phyloP scores from a whole-genome alignment of 2,113 vertebrate species.

The Trogon melanurus region DNA sequence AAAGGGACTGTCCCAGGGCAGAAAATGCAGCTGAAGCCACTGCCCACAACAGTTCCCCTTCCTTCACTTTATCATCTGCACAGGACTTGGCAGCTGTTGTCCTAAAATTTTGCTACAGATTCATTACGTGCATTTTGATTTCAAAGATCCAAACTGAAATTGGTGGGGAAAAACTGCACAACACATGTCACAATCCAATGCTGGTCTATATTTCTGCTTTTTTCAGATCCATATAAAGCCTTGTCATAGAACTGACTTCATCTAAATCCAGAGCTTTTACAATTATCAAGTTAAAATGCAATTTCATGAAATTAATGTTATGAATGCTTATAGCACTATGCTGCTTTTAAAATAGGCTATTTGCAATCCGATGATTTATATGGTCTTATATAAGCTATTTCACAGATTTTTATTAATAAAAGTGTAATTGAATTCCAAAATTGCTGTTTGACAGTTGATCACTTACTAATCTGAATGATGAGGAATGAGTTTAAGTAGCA shows the following conservation, averaged over 20 bases:
- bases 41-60: not conserved
- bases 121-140: not conserved
- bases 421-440: not conserved
- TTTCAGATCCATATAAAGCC: not conserved
- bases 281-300: not conserved
- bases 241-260: not conserved
- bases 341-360: not conserved
- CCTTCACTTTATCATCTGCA: not conserved
- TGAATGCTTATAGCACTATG: not conserved
- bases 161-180: fast-evolving
- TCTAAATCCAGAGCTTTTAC: not conserved
- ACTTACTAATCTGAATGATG: not conserved
- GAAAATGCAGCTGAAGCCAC: fast-evolving
- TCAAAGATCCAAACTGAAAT: not conserved
- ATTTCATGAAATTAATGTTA: not conserved
- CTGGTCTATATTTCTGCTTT: not conserved
- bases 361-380: not conserved
- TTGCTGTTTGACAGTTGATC: not conserved
- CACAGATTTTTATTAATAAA: not conserved
- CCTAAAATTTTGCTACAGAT: not conserved
- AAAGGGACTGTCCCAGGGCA: not conserved
- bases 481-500: slow-evolving; percentile 10
- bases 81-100: not conserved
- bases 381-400: not conserved
- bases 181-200: fast-evolving